Base-by-base conservation (phyloP, 2,888 invertebrate species). In the Seira sanloemensis region DNA sequence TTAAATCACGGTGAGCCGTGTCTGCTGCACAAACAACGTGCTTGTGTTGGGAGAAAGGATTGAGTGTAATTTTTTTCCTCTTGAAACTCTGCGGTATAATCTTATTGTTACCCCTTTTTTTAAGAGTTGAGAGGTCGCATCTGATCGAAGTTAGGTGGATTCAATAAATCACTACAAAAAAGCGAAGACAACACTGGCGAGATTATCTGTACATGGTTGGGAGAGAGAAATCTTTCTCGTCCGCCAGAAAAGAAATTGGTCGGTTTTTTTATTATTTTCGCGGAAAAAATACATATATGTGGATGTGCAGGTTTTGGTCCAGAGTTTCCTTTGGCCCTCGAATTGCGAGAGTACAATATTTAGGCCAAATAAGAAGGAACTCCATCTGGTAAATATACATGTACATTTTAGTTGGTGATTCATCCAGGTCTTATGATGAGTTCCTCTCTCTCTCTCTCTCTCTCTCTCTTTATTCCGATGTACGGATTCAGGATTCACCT, bases 131-230 rank as follows among this genome's bases (percentile, higher is more conserved):
- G 79, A 79, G 88, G 86, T 87, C 87, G 86, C 87, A 87, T 89
- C 87, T 87, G 86, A 84, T 87, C 86, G 85, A 75, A 80, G 66
- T 84, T 80, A 79, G 77, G 84, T 86, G 82, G 84, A 84, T 78
- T 77, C 88, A 76, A 89, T 89, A 89, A 89, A 89, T 89, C 89
- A 87, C 87, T 74, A 79, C 82, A 82, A 78, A n/a, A 24, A 54
- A 65, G 84, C 71, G 72, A 78, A 74, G 78, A 78, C 78, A 84
- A 25, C 66, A 83, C 25, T 82, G 37, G 21, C 62, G 23, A 23
- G 62, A 62, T 62, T 62, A 62, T 21, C 62, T 58, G n/a, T 16
- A 12, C 37, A 37, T 37, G 37, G 37, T 37, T 37, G 50, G n/a
- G 50, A 50, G 50, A 16, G n/a, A n/a, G n/a, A 50, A 50, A 18